These are phyloP conservation scores for Sesia apiformis DNA, from an alignment of 2,888 invertebrate species.

Conservation along the genomic window DNA sequence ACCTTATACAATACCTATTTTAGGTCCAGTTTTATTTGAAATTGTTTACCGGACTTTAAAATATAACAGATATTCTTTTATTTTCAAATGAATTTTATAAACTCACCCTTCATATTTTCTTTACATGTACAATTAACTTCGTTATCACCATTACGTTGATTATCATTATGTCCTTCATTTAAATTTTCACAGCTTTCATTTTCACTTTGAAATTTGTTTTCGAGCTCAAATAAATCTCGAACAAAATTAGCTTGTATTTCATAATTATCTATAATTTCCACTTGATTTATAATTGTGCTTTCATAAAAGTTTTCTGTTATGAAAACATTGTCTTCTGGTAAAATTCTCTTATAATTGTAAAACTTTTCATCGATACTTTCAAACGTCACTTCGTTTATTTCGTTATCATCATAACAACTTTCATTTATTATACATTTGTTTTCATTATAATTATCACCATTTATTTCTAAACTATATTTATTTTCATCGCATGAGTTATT, in stretches of 20 bases:
- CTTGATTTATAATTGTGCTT: conserved; percentile 33
- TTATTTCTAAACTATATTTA: not conserved
- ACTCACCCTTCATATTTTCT: conserved; percentile 8
- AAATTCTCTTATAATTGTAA: conserved; percentile 9
- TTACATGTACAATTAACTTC: conserved; percentile 25
- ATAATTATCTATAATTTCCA: conserved; percentile 38
- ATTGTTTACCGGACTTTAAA: too few species aligned
- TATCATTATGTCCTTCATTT: conserved; percentile 1
- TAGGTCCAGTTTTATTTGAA: too few species aligned
- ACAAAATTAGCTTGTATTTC: conserved; percentile 57
- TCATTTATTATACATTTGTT: not conserved
- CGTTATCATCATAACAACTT: not conserved
- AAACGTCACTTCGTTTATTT: conserved; percentile 8
- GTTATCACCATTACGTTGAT: conserved; percentile 2
- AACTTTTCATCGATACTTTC: conserved; percentile 32
- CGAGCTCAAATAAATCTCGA: conserved; percentile 41
- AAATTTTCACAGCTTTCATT: conserved; percentile 12
- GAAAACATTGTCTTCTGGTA: conserved; percentile 36
- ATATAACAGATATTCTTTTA: too few species aligned
- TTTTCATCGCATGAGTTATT: not conserved
- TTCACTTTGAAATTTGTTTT: conserved; percentile 7
- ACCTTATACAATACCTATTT: too few species aligned
- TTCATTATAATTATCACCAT: not conserved
- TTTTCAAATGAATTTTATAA: not conserved
- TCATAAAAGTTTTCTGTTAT: conserved; percentile 55